phyloP scores from a whole-genome alignment of 2,888 invertebrate genomes.

The Cantharis rufa region DNA sequence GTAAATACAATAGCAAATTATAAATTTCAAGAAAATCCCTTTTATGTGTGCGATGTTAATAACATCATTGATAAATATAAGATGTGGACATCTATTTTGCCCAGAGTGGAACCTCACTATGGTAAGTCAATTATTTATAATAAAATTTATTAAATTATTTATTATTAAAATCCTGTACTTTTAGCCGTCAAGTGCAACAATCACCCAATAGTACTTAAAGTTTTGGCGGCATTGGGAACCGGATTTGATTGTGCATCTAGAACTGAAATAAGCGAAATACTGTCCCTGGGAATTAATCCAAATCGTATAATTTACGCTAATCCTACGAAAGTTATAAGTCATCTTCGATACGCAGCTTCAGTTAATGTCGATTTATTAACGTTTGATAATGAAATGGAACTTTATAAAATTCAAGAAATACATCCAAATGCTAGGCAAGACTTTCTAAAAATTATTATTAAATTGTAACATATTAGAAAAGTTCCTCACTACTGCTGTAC shows the following conservation, averaged over 20 bases:
- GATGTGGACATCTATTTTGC: background rate
- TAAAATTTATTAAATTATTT: no score
- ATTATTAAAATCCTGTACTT: background rate
- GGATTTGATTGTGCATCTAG: conserved; percentile 98
- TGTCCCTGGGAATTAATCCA: conserved; percentile 73
- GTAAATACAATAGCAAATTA: background rate
- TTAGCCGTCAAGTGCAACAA: conserved; percentile 96
- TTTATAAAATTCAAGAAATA: conserved; percentile 77
- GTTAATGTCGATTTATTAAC: conserved; percentile 82
- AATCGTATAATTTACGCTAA: conserved; percentile 92
- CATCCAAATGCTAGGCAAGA: conserved; percentile 81
- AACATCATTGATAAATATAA: background rate
- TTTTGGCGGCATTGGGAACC: conserved; percentile 84
- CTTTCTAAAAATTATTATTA: conserved; percentile 3
- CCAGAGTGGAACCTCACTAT: background rate
- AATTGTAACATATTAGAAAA: no score
- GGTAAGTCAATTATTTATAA: background rate
- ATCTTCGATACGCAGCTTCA: conserved; percentile 80
- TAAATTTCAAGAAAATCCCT: background rate
- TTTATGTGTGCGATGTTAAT: background rate
- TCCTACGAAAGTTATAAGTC: conserved; percentile 90
- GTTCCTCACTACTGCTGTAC: no score
- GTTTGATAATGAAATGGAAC: conserved; percentile 91
- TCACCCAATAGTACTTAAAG: conserved; percentile 77
- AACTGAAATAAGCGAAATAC: conserved; percentile 82